phyloP scores from a whole-genome alignment of 2,113 vertebrate genomes.

The Zosterops pallidus region DNA sequence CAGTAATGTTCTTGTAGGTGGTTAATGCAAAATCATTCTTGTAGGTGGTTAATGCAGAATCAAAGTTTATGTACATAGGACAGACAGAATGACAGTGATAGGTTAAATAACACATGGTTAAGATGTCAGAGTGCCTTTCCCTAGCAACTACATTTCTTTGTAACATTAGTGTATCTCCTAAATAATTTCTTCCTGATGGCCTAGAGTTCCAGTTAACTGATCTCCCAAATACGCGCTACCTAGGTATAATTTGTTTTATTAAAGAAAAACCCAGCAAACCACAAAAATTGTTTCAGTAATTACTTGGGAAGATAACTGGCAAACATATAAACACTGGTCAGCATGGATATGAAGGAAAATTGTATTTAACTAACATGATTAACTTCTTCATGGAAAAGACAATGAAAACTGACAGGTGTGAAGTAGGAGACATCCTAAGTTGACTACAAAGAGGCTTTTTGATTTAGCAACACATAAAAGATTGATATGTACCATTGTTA shows the following conservation, averaged over 20 bases:
- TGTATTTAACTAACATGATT: background rate
- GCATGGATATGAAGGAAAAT: background rate
- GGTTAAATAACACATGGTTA: background rate
- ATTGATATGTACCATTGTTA: slow-evolving; percentile 36
- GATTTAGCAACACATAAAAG: slow-evolving; percentile 15
- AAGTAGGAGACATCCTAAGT: background rate
- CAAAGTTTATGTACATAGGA: background rate
- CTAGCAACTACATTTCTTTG: background rate
- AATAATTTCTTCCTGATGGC: background rate
- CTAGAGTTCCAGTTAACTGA: background rate
- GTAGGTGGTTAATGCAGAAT: background rate
- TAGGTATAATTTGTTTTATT: background rate
- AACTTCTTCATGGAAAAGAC: slow-evolving; percentile 11
- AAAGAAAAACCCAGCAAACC: background rate
- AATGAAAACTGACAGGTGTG: slow-evolving; percentile 45
- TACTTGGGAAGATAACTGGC: background rate
- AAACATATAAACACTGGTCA: background rate
- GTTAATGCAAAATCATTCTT: background rate
- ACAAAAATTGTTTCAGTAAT: background rate
- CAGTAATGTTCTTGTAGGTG: background rate
- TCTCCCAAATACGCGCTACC: background rate
- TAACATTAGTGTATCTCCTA: background rate
- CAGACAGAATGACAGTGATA: background rate
- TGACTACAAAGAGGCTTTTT: background rate
- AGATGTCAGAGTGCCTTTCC: background rate